Conservation (phyloP, 2,888 invertebrate species). For the Drosophila monieri region DNA sequence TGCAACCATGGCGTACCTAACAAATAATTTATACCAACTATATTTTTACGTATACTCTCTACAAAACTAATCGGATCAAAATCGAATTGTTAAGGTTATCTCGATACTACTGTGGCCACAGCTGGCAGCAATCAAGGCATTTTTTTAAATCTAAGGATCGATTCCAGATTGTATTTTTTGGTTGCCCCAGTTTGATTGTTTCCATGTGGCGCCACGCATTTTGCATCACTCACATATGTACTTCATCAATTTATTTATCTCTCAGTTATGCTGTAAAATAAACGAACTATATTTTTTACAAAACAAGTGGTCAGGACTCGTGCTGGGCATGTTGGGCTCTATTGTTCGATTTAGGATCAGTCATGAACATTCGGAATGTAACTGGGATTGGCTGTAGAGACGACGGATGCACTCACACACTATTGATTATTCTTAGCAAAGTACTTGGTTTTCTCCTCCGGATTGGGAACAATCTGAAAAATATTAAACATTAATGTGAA, state of each 20-base stretch:
- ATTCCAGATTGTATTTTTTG: neutral
- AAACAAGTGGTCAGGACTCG: slow-evolving; percentile 37
- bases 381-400: slow-evolving; percentile 18
- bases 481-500: neutral
- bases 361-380: slow-evolving; percentile 47
- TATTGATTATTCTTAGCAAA: slow-evolving; percentile 87
- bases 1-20: slow-evolving; percentile 40
- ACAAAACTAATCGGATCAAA: slow-evolving; percentile 25
- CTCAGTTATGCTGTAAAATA: slow-evolving; percentile 58
- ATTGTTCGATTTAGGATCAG: slow-evolving; percentile 44
- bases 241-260: slow-evolving; percentile 44
- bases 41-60: slow-evolving; percentile 32
- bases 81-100: slow-evolving; percentile 35
- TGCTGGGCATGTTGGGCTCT: slow-evolving; percentile 13
- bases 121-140: slow-evolving; percentile 5
- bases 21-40: slow-evolving; percentile 34
- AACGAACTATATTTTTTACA: slow-evolving; percentile 63
- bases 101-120: slow-evolving; percentile 14
- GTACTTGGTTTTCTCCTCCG: slow-evolving; percentile 91
- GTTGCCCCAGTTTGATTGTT: neutral
- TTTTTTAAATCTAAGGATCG: slow-evolving; percentile 1
- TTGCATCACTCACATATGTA: slow-evolving; percentile 28
- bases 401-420: neutral
- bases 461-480: slow-evolving; percentile 91
- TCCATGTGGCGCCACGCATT: slow-evolving; percentile 17